Conservation (phyloP, 2,797 vertebrate genomes). For the Muscicapa comitata region DNA sequence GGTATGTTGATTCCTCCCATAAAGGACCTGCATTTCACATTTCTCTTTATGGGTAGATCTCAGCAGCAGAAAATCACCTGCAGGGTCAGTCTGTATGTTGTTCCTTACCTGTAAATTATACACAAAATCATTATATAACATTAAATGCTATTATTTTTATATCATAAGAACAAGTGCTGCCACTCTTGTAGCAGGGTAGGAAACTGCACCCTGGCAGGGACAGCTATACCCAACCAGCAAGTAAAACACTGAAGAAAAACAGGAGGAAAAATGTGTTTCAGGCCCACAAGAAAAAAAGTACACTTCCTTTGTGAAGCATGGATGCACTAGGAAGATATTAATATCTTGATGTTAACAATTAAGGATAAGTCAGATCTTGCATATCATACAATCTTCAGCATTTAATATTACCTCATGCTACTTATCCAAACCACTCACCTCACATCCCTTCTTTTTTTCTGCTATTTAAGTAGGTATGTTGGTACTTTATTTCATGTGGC, state of each 20-base stretch:
- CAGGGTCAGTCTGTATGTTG: background rate
- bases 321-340: background rate
- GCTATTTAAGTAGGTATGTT: background rate
- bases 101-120: background rate
- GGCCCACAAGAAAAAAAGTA: background rate
- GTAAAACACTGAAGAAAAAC: background rate
- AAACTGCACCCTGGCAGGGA: background rate
- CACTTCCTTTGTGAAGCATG: background rate
- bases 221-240: background rate
- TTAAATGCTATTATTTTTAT: background rate
- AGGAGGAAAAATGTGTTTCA: background rate
- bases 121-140: background rate
- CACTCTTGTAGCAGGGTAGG: background rate
- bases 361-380: conserved; percentile 18
- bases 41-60: background rate
- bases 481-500: background rate
- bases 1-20: background rate
- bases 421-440: background rate
- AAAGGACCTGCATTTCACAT: background rate
- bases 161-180: background rate
- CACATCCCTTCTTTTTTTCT: background rate
- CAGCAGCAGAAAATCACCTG: background rate
- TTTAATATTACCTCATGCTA: background rate
- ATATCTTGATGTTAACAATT: background rate
- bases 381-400: background rate